A percentile compares a stretch with the other conserved stretches of the same genome.
Conservation (phyloP, 1,140 invertebrate species). For the Diachasma alloeum region DNA sequence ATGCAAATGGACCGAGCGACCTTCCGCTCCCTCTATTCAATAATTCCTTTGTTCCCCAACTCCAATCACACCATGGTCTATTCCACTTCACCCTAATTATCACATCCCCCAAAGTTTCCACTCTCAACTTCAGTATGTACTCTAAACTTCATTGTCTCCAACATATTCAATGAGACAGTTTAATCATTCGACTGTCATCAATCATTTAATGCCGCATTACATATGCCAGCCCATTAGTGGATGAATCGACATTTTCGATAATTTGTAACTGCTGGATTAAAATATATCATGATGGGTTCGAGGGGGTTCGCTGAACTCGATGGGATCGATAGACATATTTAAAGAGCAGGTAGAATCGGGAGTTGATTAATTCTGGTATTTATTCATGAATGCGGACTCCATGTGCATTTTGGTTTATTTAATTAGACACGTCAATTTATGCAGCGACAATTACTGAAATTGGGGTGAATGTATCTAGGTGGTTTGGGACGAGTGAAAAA, state of each 20-base stretch:
- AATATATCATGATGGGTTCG: background rate
- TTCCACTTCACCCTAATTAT: slow-evolving; percentile 23
- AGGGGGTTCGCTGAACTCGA: background rate
- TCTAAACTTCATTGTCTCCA: background rate
- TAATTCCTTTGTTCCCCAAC: slow-evolving; percentile 25
- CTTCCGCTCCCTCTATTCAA: slow-evolving; percentile 27
- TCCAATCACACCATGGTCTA: slow-evolving; percentile 19
- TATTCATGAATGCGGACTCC: background rate
- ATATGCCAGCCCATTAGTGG: background rate
- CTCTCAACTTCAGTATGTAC: background rate
- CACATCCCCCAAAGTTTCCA: background rate
- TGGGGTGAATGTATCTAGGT: background rate
- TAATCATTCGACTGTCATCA: background rate
- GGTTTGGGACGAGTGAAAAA: background rate
- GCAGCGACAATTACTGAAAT: background rate
- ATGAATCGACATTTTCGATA: background rate
- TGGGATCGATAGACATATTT: background rate
- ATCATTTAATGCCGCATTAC: background rate
- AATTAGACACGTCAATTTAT: background rate
- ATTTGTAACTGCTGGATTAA: background rate
- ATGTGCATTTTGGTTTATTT: background rate
- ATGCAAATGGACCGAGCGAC: slow-evolving; percentile 25
- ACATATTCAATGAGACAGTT: background rate
- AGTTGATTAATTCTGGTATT: background rate
- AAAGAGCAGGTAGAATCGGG: background rate